Evolutionary conservation across 2,888 invertebrate genomes (phyloP).

Genomic region (Strigamia maritima): DNA sequence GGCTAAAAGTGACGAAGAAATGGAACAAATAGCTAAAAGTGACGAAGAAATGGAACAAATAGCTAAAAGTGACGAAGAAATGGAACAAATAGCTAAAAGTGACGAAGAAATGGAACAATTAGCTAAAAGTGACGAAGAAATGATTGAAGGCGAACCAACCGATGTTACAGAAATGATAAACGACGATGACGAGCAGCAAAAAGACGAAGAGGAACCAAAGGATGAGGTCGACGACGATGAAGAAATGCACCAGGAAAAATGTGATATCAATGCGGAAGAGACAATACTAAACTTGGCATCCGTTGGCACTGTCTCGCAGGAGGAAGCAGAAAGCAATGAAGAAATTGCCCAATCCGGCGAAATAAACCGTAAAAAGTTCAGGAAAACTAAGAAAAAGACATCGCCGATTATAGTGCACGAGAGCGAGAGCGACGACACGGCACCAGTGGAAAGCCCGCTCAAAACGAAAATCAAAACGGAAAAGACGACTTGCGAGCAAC

Average conservation of each 20-base stretch:
- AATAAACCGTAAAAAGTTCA: not conserved
- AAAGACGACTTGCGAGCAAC: not conserved
- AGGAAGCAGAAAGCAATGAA: not conserved
- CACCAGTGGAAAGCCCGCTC: not conserved
- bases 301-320: not conserved
- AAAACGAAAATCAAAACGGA: not conserved
- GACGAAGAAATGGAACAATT: constrained; percentile 46
- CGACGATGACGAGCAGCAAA: not conserved
- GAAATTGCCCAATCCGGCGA: not conserved
- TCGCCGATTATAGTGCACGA: not conserved
- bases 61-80: not conserved
- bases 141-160: constrained; percentile 44
- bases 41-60: not conserved
- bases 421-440: not conserved
- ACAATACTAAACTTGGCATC: too few relatives aligned
- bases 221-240: constrained; percentile 46
- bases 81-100: constrained; percentile 42
- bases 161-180: constrained; percentile 47
- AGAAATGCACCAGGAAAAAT: constrained; percentile 35
- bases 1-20: not conserved
- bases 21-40: constrained; percentile 42
- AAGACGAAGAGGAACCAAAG: constrained; percentile 45
- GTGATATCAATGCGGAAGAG: too few relatives aligned
- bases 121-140: not conserved
- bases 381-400: not conserved